Conservation (phyloP, 2,797 vertebrate species). For the Periophthalmus magnuspinnatus region DNA sequence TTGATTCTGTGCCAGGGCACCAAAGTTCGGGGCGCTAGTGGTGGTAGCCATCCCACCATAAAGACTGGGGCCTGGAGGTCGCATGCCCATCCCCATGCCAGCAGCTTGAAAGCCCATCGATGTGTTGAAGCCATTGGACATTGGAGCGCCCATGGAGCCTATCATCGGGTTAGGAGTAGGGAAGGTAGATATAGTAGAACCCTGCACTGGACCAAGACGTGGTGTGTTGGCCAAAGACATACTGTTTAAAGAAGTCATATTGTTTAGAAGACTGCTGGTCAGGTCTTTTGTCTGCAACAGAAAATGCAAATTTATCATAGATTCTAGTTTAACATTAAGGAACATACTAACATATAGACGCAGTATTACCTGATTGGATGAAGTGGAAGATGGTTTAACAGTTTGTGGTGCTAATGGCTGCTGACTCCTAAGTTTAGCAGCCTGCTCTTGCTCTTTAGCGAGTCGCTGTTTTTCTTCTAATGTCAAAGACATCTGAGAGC, state of each 20-base stretch:
- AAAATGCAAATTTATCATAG: neutral
- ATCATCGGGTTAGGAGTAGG: conserved; percentile 77
- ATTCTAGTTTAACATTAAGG: neutral
- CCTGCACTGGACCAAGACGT: conserved; percentile 71
- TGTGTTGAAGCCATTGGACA: conserved; percentile 87
- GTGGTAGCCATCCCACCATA: conserved; percentile 82
- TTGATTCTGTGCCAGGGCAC: conserved; percentile 74
- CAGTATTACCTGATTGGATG: conserved; percentile 81
- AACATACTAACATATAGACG: neutral
- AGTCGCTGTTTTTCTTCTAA: conserved; percentile 97
- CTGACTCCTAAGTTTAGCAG: conserved; percentile 92
- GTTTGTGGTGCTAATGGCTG: conserved; percentile 88
- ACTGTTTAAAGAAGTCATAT: conserved; percentile 86
- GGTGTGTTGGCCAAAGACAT: conserved; percentile 77
- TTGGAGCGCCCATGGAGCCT: conserved; percentile 75
- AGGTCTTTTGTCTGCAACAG: conserved; percentile 89
- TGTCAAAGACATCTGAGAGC: conserved; percentile 86
- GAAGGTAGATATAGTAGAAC: conserved; percentile 72
- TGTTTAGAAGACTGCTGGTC: conserved; percentile 92
- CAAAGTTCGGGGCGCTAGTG: conserved; percentile 85
- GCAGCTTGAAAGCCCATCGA: conserved; percentile 84
- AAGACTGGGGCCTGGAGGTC: conserved; percentile 78
- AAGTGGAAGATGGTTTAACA: conserved; percentile 71
- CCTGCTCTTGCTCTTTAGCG: conserved; percentile 97
- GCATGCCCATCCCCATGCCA: conserved; percentile 80